Conservation (phyloP, 2,888 invertebrate species). For the Agrochola lychnidis region DNA sequence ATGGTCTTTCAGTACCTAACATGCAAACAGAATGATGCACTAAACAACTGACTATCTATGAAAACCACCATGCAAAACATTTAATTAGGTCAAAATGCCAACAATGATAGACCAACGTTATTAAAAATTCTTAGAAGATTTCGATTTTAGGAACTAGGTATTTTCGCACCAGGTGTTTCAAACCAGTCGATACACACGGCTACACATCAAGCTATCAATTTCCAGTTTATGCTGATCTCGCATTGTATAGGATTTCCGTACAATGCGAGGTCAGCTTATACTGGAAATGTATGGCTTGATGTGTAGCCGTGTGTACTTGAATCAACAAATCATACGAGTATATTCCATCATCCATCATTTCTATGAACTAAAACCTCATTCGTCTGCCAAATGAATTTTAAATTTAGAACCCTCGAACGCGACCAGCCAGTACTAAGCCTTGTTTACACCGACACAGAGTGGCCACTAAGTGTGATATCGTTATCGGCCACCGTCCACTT, state of each 20-base stretch:
- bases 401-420: slow-evolving; percentile 48
- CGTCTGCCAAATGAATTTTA: slow-evolving; percentile 35
- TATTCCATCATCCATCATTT: slow-evolving; percentile 6
- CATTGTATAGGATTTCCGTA: no score
- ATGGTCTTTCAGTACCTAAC: slow-evolving; percentile 15
- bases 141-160: neutral
- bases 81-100: neutral
- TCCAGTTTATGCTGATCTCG: no score
- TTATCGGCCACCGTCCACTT: slow-evolving; percentile 75
- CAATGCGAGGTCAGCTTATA: no score
- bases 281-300: no score
- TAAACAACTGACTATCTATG: neutral
- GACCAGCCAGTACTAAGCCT: slow-evolving; percentile 48
- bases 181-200: neutral
- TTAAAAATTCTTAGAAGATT: neutral
- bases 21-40: neutral
- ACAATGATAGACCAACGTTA: neutral
- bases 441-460: slow-evolving; percentile 66
- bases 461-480: slow-evolving; percentile 70
- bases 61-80: neutral
- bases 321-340: slow-evolving; percentile 6
- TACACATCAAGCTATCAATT: no score
- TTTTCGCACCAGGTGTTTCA: neutral
- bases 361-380: slow-evolving; percentile 13
- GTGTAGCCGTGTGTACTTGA: neutral